Base-by-base conservation (phyloP, 1,140 invertebrate genomes). In the Trigoniulus corallinus region DNA sequence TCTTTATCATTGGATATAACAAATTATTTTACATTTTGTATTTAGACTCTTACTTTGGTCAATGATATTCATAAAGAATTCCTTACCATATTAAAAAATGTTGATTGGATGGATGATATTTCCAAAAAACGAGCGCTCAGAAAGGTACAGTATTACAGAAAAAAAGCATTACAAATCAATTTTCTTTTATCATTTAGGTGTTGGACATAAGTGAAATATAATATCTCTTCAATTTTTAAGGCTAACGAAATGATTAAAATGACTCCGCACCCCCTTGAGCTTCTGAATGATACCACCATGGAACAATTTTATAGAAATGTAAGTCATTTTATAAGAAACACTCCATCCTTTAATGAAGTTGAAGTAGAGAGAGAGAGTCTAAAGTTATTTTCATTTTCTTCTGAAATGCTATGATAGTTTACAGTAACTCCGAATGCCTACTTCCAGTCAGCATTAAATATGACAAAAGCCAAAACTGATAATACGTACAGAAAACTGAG, bases 241-340 rank as follows among this genome's bases (percentile, higher is more conserved):
- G 39, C 45, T n/a, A 7, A 21, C 18, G 29, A 26, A 47, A 51
- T 56, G 39, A 23, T 44, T 12, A 42, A 56, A 37, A 51, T 41
- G 3, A 41, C 48, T 3, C 41, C 42, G 34, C 56, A 61, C 29
- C 27, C 48, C 4, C n/a, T 48, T 2, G 47, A 55, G 47, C 23
- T 44, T 7, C 20, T 37, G 12, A 50, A 54, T 13, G 37, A 45
- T 39, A 20, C 3, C 18, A 40, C 26, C 2, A 22, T 51, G 22
- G 41, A 37, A 53, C 71, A 23, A 71, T 67, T 53, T 73, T 71
- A 55, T 72, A 26, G 29, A 29, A 51, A 46, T 7, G 50, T 51
- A 51, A 44, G 24, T 21, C 4, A 7, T 44, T 4, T 12, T 24
- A 24, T 12, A 20, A 10, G 4, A 21, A 4, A 7, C 24, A 44